phyloP scores from a whole-genome alignment of 2,113 vertebrate genomes.

The Serinus canaria region DNA sequence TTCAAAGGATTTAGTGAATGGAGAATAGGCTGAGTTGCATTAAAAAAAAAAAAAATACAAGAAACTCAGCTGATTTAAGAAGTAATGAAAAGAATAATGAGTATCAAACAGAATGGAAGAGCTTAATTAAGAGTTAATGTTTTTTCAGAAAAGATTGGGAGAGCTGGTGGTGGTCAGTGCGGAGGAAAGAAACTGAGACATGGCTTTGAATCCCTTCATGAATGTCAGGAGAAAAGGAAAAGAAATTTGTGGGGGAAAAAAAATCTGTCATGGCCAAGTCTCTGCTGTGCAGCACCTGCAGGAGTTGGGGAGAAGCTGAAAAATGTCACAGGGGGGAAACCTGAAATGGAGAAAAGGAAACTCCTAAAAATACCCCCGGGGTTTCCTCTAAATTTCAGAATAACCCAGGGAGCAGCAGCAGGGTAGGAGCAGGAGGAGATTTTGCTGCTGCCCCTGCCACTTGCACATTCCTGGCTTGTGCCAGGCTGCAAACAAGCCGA shows the following conservation, averaged over 20 bases:
- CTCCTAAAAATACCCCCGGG: neutral
- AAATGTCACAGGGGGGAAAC: accelerated
- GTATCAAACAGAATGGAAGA: neutral
- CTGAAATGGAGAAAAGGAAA: neutral
- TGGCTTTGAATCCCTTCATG: neutral
- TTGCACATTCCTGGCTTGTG: neutral
- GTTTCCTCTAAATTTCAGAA: neutral
- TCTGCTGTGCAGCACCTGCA: neutral
- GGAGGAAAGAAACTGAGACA: neutral
- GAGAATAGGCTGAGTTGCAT: neutral
- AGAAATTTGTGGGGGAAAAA: neutral
- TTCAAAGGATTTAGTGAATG: neutral
- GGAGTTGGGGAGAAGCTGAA: neutral
- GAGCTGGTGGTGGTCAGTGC: neutral
- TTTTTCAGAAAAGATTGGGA: neutral
- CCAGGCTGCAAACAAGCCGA: neutral
- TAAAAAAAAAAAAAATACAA: neutral
- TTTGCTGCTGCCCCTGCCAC: neutral
- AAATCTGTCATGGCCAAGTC: accelerated
- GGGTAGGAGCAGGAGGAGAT: neutral
- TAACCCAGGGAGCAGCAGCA: accelerated
- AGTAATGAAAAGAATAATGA: neutral
- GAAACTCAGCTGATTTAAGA: neutral
- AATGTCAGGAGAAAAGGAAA: neutral
- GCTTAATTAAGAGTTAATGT: constrained; percentile 2